A percentile compares a stretch with the other conserved stretches of the same genome.
These are phyloP conservation scores for Pygocentrus nattereri DNA, from an alignment of 2,797 vertebrate species.

Conservation along the genomic window DNA sequence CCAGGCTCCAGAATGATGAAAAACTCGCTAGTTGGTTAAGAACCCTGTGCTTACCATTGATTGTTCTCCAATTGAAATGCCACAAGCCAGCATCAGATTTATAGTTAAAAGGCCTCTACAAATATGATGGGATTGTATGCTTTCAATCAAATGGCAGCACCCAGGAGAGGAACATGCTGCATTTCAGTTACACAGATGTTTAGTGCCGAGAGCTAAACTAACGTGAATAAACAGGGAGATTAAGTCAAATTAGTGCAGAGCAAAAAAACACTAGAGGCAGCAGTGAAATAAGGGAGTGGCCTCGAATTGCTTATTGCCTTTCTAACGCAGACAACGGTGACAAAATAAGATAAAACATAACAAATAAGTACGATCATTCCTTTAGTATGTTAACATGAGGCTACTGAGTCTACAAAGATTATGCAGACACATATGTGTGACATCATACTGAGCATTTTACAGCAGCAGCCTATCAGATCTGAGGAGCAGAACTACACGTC, in stretches of 20 bases:
- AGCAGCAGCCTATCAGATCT: too few relatives aligned
- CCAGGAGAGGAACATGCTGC: neutral
- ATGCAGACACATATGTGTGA: too few relatives aligned
- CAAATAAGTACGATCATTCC: too few relatives aligned
- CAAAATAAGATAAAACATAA: neutral
- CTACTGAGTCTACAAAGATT: too few relatives aligned
- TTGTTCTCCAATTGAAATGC: slow-evolving; percentile 45
- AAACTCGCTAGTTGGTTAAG: slow-evolving; percentile 32
- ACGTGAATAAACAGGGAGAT: neutral
- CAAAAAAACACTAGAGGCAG: neutral
- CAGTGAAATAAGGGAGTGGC: neutral
- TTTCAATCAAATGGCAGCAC: slow-evolving; percentile 16
- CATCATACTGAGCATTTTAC: too few relatives aligned
- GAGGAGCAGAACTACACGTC: too few relatives aligned
- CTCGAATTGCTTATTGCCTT: neutral
- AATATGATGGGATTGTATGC: slow-evolving; percentile 42
- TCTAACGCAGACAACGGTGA: too few relatives aligned
- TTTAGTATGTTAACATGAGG: too few relatives aligned
- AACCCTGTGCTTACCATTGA: slow-evolving; percentile 29
- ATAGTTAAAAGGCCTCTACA: slow-evolving; percentile 47
- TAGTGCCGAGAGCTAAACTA: neutral
- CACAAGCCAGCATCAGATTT: slow-evolving; percentile 31
- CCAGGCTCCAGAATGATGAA: slow-evolving; percentile 33
- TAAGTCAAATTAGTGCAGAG: neutral
- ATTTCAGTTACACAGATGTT: neutral